A percentile compares a stretch with the other conserved stretches of the same genome.
Evolutionary conservation across 2,888 invertebrate genomes (phyloP).

Genomic region (Patella ulyssiponensis): DNA sequence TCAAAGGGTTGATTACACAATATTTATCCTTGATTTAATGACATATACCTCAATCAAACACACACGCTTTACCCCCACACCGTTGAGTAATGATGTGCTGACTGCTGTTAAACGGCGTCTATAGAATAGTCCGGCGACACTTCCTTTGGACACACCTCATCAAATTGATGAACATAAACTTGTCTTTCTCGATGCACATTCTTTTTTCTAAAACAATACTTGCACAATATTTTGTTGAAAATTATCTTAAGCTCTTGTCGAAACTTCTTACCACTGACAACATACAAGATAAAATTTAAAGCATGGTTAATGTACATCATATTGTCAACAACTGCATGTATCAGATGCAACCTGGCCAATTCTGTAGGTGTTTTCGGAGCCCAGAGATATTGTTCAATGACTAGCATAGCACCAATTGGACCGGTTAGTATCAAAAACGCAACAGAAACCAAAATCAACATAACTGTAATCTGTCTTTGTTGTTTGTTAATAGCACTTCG

Average conservation of each 20-base stretch:
- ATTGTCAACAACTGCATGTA: slow-evolving; percentile 32
- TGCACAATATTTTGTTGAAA: no score
- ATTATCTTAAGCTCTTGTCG: neutral
- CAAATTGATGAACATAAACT: no score
- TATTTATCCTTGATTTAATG: no score
- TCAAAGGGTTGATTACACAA: no score
- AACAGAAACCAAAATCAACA: slow-evolving; percentile 34
- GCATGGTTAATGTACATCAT: slow-evolving; percentile 38
- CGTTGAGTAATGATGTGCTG: no score
- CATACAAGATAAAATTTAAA: slow-evolving; percentile 34
- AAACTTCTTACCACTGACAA: slow-evolving; percentile 32
- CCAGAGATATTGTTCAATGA: slow-evolving; percentile 29
- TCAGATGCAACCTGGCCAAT: slow-evolving; percentile 20
- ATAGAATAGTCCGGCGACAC: neutral
- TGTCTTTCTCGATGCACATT: no score
- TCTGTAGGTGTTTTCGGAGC: slow-evolving; percentile 20
- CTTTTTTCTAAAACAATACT: no score
- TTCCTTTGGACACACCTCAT: no score
- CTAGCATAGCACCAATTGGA: slow-evolving; percentile 29
- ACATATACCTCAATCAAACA: no score
- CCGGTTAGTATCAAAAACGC: slow-evolving; percentile 33
- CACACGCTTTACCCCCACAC: no score
- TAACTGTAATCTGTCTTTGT: slow-evolving; percentile 25
- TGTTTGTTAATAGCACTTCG: no score
- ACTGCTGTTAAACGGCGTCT: no score